Base-by-base conservation (phyloP, 2,888 invertebrate species). In the Resseliella maxima region DNA sequence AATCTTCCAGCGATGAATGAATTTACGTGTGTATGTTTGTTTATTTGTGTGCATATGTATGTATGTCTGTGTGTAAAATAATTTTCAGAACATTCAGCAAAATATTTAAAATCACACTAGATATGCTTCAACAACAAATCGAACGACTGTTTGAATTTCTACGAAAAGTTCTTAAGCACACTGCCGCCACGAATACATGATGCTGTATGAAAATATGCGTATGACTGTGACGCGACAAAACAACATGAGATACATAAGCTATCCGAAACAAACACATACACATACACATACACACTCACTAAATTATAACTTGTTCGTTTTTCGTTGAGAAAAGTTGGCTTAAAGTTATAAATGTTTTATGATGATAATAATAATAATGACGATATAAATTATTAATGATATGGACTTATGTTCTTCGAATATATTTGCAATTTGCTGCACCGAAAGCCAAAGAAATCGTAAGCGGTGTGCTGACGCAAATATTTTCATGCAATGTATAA, bases 311-410 rank as follows among this genome's bases (percentile, higher is more conserved):
- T 72, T 72, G 27, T 72, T 72, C 31, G 72, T 72, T 72, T 72
- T 35, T 72, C 35, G 72, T 72, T 12, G 8, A 35, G 72, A 31
- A 72, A 72, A 72, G 31, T 83, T 83, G 36, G 15, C 83, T 41
- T 83, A 12, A 83, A 83, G 83, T 83, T 83, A 83, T 83, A 83
- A 83, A 83, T 83, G 83, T 83, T 83, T 83, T 83, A 83, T 83
- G 83, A 83, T 83, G 83, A 83, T 83, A 83, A 83, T 83, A 83
- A 83, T 83, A 83, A 83, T 83, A 41, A 83, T 41, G 41, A 83
- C 41, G 83, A 72, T 72, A 83, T 83, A 83, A 83, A 83, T 83
- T 83, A 83, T 83, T 83, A 83, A 83, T 41, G 38, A 83, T 83
- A 72, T 72, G 35, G 72, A 72, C 72, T 72, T 72, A 31, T 72